Percentiles rank a stretch among this genome's conserved stretches.
Evolutionary conservation across 2,888 invertebrate species (phyloP).

Genomic region (Eutolmus rufibarbis): DNA sequence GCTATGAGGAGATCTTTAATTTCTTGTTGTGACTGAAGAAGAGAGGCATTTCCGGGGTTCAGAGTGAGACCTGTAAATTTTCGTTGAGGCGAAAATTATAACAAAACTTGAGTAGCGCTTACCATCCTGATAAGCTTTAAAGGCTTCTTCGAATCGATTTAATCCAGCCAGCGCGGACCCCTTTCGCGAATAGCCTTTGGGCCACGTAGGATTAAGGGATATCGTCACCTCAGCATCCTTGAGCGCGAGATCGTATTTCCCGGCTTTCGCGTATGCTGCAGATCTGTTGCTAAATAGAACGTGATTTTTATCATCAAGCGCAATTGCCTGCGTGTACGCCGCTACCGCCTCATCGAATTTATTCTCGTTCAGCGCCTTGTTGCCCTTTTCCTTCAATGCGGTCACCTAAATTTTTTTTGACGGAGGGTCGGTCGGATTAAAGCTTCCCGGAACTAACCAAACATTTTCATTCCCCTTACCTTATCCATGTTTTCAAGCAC

Average conservation of each 20-base stretch:
- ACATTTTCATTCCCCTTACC: neutral
- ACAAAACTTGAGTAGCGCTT: neutral
- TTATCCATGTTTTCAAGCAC: conserved; percentile 24
- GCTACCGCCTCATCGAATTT: conserved; percentile 81
- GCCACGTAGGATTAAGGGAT: conserved; percentile 82
- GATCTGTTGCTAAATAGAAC: conserved; percentile 92
- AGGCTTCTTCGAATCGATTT: conserved; percentile 76
- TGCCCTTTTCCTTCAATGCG: conserved; percentile 85
- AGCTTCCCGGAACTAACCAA: conserved; percentile 14
- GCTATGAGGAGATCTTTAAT: conserved; percentile 56
- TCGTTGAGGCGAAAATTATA: neutral
- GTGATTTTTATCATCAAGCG: conserved; percentile 80
- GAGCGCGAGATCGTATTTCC: conserved; percentile 76
- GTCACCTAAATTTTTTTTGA: conserved; percentile 70
- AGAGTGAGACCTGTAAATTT: conserved; percentile 65
- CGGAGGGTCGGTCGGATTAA: neutral
- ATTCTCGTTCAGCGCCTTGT: conserved; percentile 79
- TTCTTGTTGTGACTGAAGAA: conserved; percentile 58
- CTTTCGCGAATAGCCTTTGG: conserved; percentile 88
- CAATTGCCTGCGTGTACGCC: conserved; percentile 82
- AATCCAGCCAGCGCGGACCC: conserved; percentile 85
- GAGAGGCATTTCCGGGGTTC: conserved; percentile 68
- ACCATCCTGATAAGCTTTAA: conserved; percentile 76
- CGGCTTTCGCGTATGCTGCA: conserved; percentile 85
- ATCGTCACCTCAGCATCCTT: conserved; percentile 87